phyloP scores from a whole-genome alignment of 2,888 invertebrate genomes.

The Boloria euphrosyne region DNA sequence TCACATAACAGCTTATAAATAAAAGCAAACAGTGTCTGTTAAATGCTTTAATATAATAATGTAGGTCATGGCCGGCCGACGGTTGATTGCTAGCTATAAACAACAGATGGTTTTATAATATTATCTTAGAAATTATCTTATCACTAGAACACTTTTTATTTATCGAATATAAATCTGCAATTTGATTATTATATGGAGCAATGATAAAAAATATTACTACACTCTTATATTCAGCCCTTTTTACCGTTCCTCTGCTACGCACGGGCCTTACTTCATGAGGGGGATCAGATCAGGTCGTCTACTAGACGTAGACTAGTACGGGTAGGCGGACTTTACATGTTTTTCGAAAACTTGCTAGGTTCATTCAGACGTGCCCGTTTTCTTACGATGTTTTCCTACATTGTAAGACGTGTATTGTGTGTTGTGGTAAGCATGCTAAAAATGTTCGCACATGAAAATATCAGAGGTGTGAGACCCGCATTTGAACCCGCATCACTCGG shows the following conservation, averaged over 20 bases:
- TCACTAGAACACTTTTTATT: constrained; percentile 28
- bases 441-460: not conserved
- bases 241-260: too few relatives aligned
- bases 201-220: not conserved
- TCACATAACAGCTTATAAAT: constrained; percentile 20
- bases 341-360: too few relatives aligned
- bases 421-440: too few relatives aligned
- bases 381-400: too few relatives aligned
- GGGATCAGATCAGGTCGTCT: too few relatives aligned
- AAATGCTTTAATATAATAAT: constrained; percentile 31
- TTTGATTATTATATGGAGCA: not conserved
- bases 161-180: not conserved
- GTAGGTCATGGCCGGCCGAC: constrained; percentile 41
- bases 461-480: too few relatives aligned
- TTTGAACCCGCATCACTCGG: too few relatives aligned
- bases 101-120: constrained; percentile 39
- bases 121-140: constrained; percentile 43
- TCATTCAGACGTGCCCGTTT: too few relatives aligned
- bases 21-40: constrained; percentile 26
- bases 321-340: too few relatives aligned
- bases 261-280: too few relatives aligned
- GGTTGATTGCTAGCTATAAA: constrained; percentile 34
- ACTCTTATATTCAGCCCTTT: not conserved
- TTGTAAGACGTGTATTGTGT: too few relatives aligned
- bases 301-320: too few relatives aligned